Evolutionary conservation across 1,140 invertebrate species (phyloP).

Genomic region (Drosophila sp.): DNA sequence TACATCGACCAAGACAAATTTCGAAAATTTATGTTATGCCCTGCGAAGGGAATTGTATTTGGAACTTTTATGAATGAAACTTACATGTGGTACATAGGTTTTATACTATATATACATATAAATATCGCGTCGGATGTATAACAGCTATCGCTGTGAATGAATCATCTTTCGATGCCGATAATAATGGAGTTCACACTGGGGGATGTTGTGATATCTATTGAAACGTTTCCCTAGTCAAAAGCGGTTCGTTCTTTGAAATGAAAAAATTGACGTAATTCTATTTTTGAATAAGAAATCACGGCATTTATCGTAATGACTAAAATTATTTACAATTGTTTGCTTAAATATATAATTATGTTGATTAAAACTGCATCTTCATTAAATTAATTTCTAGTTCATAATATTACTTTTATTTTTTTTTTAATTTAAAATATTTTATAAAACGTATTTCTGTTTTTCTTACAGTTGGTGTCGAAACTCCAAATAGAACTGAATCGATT

Average conservation of each 20-base stretch:
- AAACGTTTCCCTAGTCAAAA: not conserved
- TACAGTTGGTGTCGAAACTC: conserved; percentile 43
- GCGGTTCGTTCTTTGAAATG: not conserved
- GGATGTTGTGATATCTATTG: conserved; percentile 25
- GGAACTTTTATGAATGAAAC: conserved; percentile 7
- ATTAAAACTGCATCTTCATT: no score
- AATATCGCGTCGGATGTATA: conserved; percentile 30
- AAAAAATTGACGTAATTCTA: no score
- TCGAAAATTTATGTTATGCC: conserved; percentile 55
- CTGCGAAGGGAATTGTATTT: not conserved
- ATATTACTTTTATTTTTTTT: no score
- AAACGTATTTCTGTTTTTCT: conserved; percentile 5
- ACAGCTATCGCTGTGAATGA: conserved; percentile 12
- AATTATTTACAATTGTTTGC: no score
- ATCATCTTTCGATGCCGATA: conserved; percentile 32
- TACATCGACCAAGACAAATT: conserved; percentile 51
- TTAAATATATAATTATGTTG: no score
- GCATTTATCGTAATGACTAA: no score
- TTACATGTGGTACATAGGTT: conserved; percentile 30
- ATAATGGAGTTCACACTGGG: not conserved
- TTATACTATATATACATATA: conserved; percentile 11
- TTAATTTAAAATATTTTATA: not conserved
- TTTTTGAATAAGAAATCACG: no score
- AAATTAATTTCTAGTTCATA: no score
- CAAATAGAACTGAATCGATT: conserved; percentile 9